Evolutionary conservation across 2,888 invertebrate genomes (phyloP).

Genomic region (Stenolophus ochropezus): DNA sequence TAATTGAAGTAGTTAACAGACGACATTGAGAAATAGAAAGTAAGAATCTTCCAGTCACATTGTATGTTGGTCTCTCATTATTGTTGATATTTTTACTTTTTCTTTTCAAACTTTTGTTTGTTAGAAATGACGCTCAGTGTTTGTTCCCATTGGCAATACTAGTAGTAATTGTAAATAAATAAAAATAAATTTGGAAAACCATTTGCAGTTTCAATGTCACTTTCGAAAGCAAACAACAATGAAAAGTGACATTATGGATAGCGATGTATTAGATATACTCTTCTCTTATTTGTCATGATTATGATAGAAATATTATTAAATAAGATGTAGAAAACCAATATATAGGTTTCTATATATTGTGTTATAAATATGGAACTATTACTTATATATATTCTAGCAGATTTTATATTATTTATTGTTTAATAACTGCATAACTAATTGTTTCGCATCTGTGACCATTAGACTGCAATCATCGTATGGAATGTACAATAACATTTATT

Average conservation of each 20-base stretch:
- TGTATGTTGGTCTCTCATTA: conserved; percentile 33
- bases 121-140: background rate
- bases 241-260: background rate
- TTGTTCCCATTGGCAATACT: background rate
- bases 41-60: conserved; percentile 21
- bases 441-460: too few species aligned
- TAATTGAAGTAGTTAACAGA: conserved; percentile 32
- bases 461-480: too few species aligned
- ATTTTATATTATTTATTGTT: too few species aligned
- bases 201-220: background rate
- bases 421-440: too few species aligned
- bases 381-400: too few species aligned
- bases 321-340: too few species aligned
- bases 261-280: background rate
- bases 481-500: too few species aligned
- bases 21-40: conserved; percentile 51
- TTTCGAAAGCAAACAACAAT: background rate
- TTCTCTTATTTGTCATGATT: background rate
- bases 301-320: background rate
- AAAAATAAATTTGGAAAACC: background rate
- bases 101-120: conserved; percentile 24
- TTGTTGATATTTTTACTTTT: conserved; percentile 47
- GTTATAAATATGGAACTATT: too few species aligned
- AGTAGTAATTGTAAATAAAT: conserved; percentile 16
- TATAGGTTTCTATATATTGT: too few species aligned